Evolutionary conservation across 1,140 invertebrate species (phyloP), one percentile per base, ranked within the genome.

Genomic region (Phenacoccus solenopsis): DNA sequence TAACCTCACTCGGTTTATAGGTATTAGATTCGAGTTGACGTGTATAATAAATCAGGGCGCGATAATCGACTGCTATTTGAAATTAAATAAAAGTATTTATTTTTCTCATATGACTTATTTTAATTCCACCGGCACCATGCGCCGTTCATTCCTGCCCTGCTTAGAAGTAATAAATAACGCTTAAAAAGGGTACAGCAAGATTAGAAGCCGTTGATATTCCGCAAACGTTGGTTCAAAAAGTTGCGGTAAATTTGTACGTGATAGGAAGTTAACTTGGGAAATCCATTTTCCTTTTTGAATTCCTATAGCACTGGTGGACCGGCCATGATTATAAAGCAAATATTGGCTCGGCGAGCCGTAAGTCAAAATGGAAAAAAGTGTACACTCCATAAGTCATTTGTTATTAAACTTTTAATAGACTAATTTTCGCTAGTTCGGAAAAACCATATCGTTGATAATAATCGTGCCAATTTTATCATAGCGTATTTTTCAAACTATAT

Each of bases 281-380:
- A 49, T 49, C 38, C 38, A 49, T 49, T 49, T 49, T 49, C 38
- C 38, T 49, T 49, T 49, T 49, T 49, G 38, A 49, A 49, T 49
- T 49, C 38, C 12, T 49, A 49, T 4, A 10, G 38, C 20, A n/a
- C 38, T 13, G 2, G 38, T 49, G 38, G 38, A 16, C n/a, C n/a
- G n/a, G n/a, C 38, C 38, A 49, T 49, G 38, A 49, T 49, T 49
- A 49, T 49, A 49, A 49, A 49, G 38, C 20, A 49, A 49, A 49
- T 49, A 49, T 49, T n/a, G 38, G 38, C 5, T 16, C 38, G 30
- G 13, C 13, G 30, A 5, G 38, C 38, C 38, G 3, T 49, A 49
- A 49, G 38, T 49, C 38, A 49, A 49, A 49, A 10, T 16, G 38
- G 20, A 49, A 49, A 49, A 49, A 49, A 49, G 38, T 49, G 38